Percentiles rank a stretch among this genome's conserved stretches.
Evolutionary conservation across 2,888 invertebrate species (phyloP).

Genomic region (Tipula helvola): DNA sequence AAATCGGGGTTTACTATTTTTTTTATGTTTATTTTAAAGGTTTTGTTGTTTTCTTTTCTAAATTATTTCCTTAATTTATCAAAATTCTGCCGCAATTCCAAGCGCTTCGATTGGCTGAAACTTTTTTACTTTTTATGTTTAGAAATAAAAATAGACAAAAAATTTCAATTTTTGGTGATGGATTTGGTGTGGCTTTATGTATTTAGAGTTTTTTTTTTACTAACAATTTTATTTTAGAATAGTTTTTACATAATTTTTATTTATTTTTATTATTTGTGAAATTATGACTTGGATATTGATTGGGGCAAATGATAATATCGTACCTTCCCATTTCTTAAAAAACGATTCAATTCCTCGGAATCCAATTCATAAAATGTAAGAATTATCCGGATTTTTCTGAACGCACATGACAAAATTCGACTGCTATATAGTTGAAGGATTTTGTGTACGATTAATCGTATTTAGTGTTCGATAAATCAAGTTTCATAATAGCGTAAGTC

Average conservation of each 20-base stretch:
- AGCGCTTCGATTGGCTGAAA: neutral
- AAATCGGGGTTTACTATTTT: neutral
- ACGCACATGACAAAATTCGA: no score
- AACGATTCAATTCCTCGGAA: no score
- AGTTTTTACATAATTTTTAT: neutral
- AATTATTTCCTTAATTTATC: neutral
- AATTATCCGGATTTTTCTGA: no score
- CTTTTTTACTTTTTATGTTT: neutral
- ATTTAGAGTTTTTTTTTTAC: neutral
- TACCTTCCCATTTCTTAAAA: no score
- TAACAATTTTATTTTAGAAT: neutral
- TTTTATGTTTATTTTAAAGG: neutral
- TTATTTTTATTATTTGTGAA: neutral
- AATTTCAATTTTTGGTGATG: neutral
- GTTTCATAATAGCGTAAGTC: no score
- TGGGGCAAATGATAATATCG: neutral
- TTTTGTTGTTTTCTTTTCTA: neutral
- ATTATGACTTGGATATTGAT: neutral
- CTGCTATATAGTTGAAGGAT: no score
- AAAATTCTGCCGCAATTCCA: neutral
- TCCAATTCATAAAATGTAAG: no score
- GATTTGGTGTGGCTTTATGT: neutral
- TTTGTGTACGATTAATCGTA: no score
- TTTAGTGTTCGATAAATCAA: no score
- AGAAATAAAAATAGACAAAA: neutral